Conservation (phyloP, 1,140 invertebrate species). For the Drosophila insularis region DNA sequence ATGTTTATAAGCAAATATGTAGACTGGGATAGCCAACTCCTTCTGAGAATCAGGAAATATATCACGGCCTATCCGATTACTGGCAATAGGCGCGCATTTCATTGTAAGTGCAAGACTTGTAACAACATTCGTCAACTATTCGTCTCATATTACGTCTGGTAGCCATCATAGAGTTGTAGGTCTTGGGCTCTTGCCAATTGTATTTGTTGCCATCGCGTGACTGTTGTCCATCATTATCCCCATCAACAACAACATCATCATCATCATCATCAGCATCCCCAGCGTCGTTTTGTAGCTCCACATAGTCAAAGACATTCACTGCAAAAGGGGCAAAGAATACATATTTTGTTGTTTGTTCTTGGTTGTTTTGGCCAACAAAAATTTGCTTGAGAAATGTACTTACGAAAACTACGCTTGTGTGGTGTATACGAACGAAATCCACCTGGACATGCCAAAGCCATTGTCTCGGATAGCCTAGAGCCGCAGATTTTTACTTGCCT, state of each 20-base stretch:
- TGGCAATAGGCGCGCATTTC: constrained; percentile 38
- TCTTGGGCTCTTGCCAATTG: neutral
- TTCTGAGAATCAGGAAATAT: too few species aligned
- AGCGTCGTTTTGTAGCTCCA: constrained; percentile 30
- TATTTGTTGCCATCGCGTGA: neutral
- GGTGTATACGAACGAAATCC: constrained; percentile 13
- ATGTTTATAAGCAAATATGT: too few species aligned
- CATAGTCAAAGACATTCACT: constrained; percentile 63
- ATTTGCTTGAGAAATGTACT: constrained; percentile 25
- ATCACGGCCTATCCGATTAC: neutral
- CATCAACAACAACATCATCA: neutral
- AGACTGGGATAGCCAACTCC: too few species aligned
- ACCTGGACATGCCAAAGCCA: constrained; percentile 26
- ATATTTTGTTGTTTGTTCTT: too few species aligned
- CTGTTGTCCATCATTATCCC: neutral
- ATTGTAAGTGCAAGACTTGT: constrained; percentile 6
- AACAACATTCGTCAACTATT: constrained; percentile 55
- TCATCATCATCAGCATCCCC: neutral
- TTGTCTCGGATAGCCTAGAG: constrained; percentile 3
- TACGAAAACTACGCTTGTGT: constrained; percentile 41
- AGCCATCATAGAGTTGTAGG: constrained; percentile 31
- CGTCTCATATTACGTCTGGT: constrained; percentile 38
- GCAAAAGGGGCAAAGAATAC: constrained; percentile 3
- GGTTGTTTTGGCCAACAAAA: neutral
- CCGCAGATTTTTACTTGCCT: constrained; percentile 29